phyloP scores from a whole-genome alignment of 2,113 vertebrate species.

The Parus major region DNA sequence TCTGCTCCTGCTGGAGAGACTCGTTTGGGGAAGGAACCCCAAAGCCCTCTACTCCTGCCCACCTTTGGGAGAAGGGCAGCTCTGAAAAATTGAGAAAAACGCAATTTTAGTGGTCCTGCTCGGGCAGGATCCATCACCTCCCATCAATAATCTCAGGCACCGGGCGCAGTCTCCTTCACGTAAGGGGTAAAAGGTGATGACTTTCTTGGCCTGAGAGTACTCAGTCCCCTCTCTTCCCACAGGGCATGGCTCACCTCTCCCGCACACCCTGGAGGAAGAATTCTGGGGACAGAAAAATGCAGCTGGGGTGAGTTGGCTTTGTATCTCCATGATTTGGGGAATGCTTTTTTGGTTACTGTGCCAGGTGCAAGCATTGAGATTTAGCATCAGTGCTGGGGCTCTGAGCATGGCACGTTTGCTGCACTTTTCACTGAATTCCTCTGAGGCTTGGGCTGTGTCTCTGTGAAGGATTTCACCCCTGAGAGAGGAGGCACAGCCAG shows the following conservation, averaged over 20 bases:
- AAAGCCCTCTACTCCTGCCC: accelerated
- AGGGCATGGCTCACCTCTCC: not conserved
- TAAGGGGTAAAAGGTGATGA: accelerated
- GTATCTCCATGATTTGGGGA: not conserved
- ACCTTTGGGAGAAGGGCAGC: accelerated
- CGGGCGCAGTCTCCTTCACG: accelerated
- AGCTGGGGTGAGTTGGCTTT: not conserved
- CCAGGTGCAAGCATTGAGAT: not conserved
- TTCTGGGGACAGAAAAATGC: not conserved
- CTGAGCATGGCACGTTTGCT: accelerated
- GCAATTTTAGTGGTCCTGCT: not conserved
- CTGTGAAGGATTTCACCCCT: not conserved
- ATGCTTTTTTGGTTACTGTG: not conserved
- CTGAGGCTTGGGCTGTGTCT: not conserved
- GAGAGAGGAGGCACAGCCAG: not conserved
- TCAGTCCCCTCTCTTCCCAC: not conserved
- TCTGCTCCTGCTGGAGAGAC: accelerated
- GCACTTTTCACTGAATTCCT: not conserved
- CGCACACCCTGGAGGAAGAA: not conserved
- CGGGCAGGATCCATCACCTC: not conserved
- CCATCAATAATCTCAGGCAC: not conserved
- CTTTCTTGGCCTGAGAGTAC: not conserved
- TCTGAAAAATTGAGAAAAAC: accelerated
- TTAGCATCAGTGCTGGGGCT: not conserved
- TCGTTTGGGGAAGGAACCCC: accelerated